These are phyloP conservation scores for Porites evermanni DNA, from an alignment of 92 coral and sea anemone species.

Conservation along the genomic window DNA sequence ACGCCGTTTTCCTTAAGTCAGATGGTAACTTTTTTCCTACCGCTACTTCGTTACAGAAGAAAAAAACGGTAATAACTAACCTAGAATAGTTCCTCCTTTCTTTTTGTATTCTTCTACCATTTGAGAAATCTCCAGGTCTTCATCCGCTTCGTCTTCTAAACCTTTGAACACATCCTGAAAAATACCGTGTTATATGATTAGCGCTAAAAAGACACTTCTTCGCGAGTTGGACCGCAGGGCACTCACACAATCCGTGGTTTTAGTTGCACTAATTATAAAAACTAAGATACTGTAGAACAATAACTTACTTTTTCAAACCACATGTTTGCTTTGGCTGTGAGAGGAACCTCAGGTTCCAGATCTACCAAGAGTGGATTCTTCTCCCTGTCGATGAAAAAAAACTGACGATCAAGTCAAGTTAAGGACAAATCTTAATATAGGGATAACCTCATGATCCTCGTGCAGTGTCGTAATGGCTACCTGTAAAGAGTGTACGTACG, in stretches of 20 bases:
- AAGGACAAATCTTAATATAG: too few species aligned
- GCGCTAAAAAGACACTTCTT: neutral
- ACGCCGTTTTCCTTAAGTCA: too few species aligned
- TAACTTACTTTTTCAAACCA: slow-evolving; percentile 94
- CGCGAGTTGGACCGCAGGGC: too few species aligned
- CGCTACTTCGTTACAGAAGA: too few species aligned
- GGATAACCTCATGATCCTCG: too few species aligned
- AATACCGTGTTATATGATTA: neutral
- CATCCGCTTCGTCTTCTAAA: slow-evolving; percentile 88
- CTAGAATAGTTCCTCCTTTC: slow-evolving; percentile 84
- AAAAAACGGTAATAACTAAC: slow-evolving; percentile 3
- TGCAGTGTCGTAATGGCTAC: too few species aligned
- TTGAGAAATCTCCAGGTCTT: slow-evolving; percentile 89
- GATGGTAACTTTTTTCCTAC: too few species aligned
- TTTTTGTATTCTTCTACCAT: slow-evolving; percentile 91
- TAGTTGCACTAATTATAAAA: too few species aligned
- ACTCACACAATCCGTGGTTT: too few species aligned
- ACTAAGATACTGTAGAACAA: too few species aligned
- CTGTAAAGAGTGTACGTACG: too few species aligned
- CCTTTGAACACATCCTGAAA: slow-evolving; percentile 91
- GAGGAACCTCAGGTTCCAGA: slow-evolving; percentile 74
- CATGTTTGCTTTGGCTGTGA: slow-evolving; percentile 71
- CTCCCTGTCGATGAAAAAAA: slow-evolving; percentile 14
- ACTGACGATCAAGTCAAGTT: neutral
- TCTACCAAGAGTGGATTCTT: slow-evolving; percentile 91